phyloP scores from a whole-genome alignment of 2,888 invertebrate genomes.

The Orthosia cruda region DNA sequence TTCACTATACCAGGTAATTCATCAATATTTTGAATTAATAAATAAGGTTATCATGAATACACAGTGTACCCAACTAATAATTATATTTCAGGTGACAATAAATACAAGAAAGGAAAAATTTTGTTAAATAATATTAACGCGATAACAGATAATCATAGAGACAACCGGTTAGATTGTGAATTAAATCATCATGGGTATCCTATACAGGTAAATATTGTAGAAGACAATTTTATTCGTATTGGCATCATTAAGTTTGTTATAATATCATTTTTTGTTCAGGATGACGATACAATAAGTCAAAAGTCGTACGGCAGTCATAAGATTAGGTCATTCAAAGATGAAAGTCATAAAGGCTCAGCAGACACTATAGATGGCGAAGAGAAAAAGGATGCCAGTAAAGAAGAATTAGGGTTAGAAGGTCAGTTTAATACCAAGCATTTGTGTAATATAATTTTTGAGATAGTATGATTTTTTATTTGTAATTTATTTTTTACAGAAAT shows the following conservation, averaged over 20 bases:
- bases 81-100: constrained; percentile 94
- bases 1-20: constrained; percentile 96
- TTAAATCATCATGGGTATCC: constrained; percentile 94
- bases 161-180: constrained; percentile 95
- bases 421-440: constrained; percentile 41
- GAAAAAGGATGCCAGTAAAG: constrained; percentile 97
- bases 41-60: constrained; percentile 1
- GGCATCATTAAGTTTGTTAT: background rate
- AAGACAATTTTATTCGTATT: background rate
- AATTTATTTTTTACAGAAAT: constrained; percentile 79
- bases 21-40: constrained; percentile 12
- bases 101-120: constrained; percentile 96
- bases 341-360: constrained; percentile 97
- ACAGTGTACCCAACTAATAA: constrained; percentile 28
- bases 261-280: constrained; percentile 79
- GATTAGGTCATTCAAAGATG: constrained; percentile 97
- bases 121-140: constrained; percentile 96
- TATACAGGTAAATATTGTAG: constrained; percentile 86
- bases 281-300: constrained; percentile 96
- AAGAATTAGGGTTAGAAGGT: constrained; percentile 96
- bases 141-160: constrained; percentile 94
- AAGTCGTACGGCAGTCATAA: constrained; percentile 98
- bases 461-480: too few species aligned
- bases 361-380: constrained; percentile 97
- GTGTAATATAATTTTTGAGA: background rate